These are phyloP conservation scores for Gallinago nigripennis DNA, from an alignment of 2,797 vertebrate genomes.

Conservation along the genomic window DNA sequence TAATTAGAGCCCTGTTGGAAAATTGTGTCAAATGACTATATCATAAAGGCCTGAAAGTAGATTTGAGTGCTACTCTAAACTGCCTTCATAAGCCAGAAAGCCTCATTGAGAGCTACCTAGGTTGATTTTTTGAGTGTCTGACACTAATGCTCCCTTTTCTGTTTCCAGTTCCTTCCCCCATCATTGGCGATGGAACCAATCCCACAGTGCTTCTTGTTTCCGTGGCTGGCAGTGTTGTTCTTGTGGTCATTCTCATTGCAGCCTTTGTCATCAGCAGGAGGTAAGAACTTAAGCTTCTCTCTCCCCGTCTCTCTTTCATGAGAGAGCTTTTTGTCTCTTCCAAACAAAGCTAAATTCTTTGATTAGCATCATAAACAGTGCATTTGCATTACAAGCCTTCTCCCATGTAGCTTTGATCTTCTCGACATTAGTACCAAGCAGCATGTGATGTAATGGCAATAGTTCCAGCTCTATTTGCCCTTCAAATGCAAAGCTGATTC, in stretches of 20 bases:
- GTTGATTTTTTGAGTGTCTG: background rate
- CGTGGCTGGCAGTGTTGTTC: slow-evolving; percentile 92
- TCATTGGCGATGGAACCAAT: slow-evolving; percentile 94
- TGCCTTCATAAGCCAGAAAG: background rate
- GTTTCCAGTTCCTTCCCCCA: slow-evolving; percentile 89
- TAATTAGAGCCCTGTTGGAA: slow-evolving; percentile 59
- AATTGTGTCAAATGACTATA: slow-evolving; percentile 28
- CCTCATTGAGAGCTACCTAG: background rate
- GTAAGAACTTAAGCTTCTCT: slow-evolving; percentile 80
- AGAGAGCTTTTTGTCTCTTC: slow-evolving; percentile 69
- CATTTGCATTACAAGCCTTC: slow-evolving; percentile 73
- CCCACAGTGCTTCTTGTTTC: slow-evolving; percentile 94
- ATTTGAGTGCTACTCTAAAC: background rate
- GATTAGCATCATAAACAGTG: slow-evolving; percentile 79
- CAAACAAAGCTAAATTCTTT: slow-evolving; percentile 76
- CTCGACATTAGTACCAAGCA: slow-evolving; percentile 58
- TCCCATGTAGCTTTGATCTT: slow-evolving; percentile 76
- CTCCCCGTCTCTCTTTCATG: slow-evolving; percentile 55
- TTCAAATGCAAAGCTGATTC: slow-evolving; percentile 72
- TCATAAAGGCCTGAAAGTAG: background rate
- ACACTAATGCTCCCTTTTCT: slow-evolving; percentile 31
- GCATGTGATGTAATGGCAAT: slow-evolving; percentile 68
- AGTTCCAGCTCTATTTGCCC: slow-evolving; percentile 68
- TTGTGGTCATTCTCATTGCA: slow-evolving; percentile 94
- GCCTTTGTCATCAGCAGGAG: slow-evolving; percentile 97